Percentiles rank a stretch among this genome's conserved stretches.
These are phyloP conservation scores for Romanogobio albipinnatus DNA, from an alignment of 2,113 vertebrate species.

Conservation along the genomic window DNA sequence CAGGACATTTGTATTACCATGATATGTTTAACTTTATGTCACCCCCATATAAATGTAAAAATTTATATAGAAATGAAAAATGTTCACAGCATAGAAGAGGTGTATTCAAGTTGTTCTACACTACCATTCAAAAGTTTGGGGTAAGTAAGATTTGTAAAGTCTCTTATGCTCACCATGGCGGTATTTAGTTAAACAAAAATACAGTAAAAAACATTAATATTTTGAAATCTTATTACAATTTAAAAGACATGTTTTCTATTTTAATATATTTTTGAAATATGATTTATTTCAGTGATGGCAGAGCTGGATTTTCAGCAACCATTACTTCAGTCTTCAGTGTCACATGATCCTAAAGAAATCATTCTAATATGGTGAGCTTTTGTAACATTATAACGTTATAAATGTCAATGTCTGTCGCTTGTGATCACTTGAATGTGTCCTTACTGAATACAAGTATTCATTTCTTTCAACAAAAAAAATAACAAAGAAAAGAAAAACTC, in stretches of 20 bases:
- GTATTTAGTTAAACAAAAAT: no score
- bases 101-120: background rate
- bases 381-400: background rate
- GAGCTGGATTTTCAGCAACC: background rate
- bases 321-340: background rate
- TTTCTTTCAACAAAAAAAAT: background rate
- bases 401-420: background rate
- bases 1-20: background rate
- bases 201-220: background rate
- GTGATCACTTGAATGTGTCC: background rate
- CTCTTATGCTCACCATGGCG: no score
- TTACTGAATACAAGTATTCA: no score
- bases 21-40: background rate
- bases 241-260: background rate
- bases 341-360: background rate
- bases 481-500: background rate
- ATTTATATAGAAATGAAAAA: background rate
- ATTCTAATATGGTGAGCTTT: background rate
- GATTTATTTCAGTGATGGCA: background rate
- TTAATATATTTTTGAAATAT: background rate
- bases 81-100: background rate
- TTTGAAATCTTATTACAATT: background rate
- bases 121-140: background rate
- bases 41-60: background rate
- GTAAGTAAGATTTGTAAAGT: no score